These are phyloP conservation scores for Lymantria dispar DNA, from an alignment of 2,888 invertebrate species.

Conservation along the genomic window DNA sequence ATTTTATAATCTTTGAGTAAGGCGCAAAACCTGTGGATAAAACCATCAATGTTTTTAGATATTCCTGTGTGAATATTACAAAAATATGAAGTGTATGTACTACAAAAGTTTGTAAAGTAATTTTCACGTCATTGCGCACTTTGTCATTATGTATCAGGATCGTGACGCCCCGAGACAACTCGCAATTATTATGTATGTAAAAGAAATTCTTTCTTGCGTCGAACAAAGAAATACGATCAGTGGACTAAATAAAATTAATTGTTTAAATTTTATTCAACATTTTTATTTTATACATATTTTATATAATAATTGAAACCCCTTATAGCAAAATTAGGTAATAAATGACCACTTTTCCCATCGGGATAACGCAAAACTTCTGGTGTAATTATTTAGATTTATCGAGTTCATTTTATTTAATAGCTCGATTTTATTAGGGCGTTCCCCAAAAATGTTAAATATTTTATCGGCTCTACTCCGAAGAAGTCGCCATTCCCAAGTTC, in stretches of 20 bases:
- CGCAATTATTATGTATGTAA: constrained; percentile 81
- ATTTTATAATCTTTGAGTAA: too few relatives aligned
- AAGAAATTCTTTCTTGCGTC: constrained; percentile 74
- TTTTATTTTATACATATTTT: too few relatives aligned
- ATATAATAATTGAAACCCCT: too few relatives aligned
- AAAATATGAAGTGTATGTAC: constrained; percentile 30
- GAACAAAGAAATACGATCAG: constrained; percentile 56
- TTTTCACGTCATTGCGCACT: constrained; percentile 80
- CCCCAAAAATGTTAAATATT: constrained; percentile 38
- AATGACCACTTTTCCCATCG: neutral
- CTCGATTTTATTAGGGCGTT: constrained; percentile 23
- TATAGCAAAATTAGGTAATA: too few relatives aligned
- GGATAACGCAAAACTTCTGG: neutral
- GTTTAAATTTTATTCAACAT: too few relatives aligned
- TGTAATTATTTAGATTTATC: constrained; percentile 17
- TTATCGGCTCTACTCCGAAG: constrained; percentile 64
- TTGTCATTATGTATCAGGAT: constrained; percentile 81
- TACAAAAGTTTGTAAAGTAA: constrained; percentile 61
- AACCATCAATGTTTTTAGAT: neutral
- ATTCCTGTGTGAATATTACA: neutral
- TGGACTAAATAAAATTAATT: constrained; percentile 16
- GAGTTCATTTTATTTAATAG: constrained; percentile 22
- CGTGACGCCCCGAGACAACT: constrained; percentile 81
- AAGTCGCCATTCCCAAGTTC: constrained; percentile 77
- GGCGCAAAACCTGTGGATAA: too few relatives aligned